These are phyloP conservation scores for Mixornis gularis DNA, from an alignment of 2,113 vertebrate species.

Conservation along the genomic window DNA sequence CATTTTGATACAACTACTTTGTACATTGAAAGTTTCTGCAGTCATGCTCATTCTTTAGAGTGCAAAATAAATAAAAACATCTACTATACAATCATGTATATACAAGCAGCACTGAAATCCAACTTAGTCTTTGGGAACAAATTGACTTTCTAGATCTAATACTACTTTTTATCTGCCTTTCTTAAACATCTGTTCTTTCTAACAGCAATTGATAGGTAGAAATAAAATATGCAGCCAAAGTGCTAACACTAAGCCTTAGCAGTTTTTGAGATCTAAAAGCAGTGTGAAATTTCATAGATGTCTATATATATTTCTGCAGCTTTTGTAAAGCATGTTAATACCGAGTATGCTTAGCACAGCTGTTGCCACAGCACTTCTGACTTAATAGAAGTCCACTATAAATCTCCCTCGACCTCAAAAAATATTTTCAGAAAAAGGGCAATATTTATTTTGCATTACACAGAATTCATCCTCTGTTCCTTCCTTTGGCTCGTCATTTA, in stretches of 20 bases:
- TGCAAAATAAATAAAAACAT: neutral
- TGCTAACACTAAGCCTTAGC: neutral
- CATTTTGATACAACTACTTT: neutral
- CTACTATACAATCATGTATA: neutral
- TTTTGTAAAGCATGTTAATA: conserved; percentile 16
- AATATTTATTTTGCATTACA: conserved; percentile 68
- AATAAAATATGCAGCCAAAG: neutral
- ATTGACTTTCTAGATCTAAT: neutral
- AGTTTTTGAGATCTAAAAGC: conserved; percentile 49
- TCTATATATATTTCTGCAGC: neutral
- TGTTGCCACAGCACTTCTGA: conserved; percentile 34
- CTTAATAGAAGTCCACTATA: conserved; percentile 42
- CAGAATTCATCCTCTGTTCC: conserved; percentile 70
- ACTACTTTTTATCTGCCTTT: neutral
- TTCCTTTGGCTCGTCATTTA: conserved; percentile 90
- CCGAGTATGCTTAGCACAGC: conserved; percentile 1
- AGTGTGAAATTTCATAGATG: neutral
- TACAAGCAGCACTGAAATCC: neutral
- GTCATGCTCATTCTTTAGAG: neutral
- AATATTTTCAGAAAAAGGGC: conserved; percentile 55
- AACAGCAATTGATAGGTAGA: neutral
- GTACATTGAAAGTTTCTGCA: neutral
- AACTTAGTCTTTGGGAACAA: neutral
- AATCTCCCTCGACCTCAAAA: conserved; percentile 18
- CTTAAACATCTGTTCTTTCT: neutral